A percentile compares a stretch with the other conserved stretches of the same genome.
Conservation (phyloP, 1,140 invertebrate species). For the Oryctes rhinoceros region DNA sequence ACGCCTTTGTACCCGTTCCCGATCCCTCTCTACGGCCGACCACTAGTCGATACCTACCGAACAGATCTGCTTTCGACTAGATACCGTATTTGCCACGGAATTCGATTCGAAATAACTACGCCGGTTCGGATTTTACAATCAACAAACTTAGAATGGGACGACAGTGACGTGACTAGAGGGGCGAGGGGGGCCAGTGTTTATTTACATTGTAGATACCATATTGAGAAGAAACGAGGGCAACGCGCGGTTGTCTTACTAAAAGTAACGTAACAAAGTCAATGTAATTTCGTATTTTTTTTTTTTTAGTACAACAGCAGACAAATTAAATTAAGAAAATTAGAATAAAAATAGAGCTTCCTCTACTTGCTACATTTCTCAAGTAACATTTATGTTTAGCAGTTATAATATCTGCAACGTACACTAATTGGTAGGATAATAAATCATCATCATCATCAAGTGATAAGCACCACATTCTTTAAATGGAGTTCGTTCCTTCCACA, state of each 20-base stretch:
- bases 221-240: background rate
- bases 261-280: background rate
- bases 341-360: too few relatives aligned
- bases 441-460: too few relatives aligned
- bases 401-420: too few relatives aligned
- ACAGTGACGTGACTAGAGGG: slow-evolving; percentile 41
- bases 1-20: too few relatives aligned
- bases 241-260: background rate
- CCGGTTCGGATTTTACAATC: slow-evolving; percentile 43
- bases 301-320: background rate
- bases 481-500: too few relatives aligned
- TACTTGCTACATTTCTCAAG: too few relatives aligned
- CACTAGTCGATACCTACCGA: background rate
- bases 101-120: background rate
- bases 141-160: slow-evolving; percentile 46
- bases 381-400: too few relatives aligned
- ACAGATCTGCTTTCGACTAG: background rate
- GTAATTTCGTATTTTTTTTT: background rate
- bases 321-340: too few relatives aligned
- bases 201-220: slow-evolving; percentile 44
- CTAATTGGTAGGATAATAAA: too few relatives aligned
- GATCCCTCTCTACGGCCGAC: background rate
- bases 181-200: slow-evolving; percentile 45
- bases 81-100: background rate
- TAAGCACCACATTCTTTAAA: too few relatives aligned